Evolutionary conservation across 2,797 vertebrate species (phyloP).

Genomic region (Aulostomus chinensis): DNA sequence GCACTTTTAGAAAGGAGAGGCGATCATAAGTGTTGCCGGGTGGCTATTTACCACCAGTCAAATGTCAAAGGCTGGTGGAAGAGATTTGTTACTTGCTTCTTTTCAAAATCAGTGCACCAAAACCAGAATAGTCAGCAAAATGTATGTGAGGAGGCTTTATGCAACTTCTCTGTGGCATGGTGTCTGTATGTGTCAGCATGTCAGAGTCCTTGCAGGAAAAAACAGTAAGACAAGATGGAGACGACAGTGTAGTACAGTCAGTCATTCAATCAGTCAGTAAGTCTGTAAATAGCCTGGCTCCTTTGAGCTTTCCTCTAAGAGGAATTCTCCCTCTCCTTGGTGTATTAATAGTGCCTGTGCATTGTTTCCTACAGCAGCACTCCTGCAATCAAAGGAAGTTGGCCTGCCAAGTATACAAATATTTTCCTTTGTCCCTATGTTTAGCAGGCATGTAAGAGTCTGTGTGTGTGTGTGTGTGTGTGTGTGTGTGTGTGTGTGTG

Average conservation of each 20-base stretch:
- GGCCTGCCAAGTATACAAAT: conserved; percentile 77
- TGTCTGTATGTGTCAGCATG: conserved; percentile 44
- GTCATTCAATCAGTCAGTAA: conserved; percentile 72
- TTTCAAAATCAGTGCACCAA: conserved; percentile 28
- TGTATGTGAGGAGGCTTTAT: conserved; percentile 11
- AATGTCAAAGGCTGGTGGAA: conserved; percentile 62
- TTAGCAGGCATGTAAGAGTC: conserved; percentile 75
- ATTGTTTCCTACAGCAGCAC: conserved; percentile 80
- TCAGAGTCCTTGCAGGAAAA: conserved; percentile 50
- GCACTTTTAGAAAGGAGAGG: conserved; percentile 66
- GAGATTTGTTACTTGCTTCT: conserved; percentile 40
- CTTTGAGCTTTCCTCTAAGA: conserved; percentile 80
- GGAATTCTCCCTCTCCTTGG: conserved; percentile 78
- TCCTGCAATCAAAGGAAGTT: conserved; percentile 81
- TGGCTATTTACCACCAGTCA: conserved; percentile 61
- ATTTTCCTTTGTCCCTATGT: conserved; percentile 84
- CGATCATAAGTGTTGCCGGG: conserved; percentile 57
- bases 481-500: conserved; percentile 8
- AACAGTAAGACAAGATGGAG: conserved; percentile 70
- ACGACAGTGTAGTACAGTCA: conserved; percentile 57
- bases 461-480: conserved; percentile 44
- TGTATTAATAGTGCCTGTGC: conserved; percentile 78
- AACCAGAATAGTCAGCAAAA: conserved; percentile 20
- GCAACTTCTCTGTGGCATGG: conserved; percentile 12
- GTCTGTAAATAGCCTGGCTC: conserved; percentile 79